Percentiles rank a stretch among this genome's conserved stretches.
phyloP scores from a whole-genome alignment of 2,113 vertebrate genomes.

The Copsychus sechellarum region DNA sequence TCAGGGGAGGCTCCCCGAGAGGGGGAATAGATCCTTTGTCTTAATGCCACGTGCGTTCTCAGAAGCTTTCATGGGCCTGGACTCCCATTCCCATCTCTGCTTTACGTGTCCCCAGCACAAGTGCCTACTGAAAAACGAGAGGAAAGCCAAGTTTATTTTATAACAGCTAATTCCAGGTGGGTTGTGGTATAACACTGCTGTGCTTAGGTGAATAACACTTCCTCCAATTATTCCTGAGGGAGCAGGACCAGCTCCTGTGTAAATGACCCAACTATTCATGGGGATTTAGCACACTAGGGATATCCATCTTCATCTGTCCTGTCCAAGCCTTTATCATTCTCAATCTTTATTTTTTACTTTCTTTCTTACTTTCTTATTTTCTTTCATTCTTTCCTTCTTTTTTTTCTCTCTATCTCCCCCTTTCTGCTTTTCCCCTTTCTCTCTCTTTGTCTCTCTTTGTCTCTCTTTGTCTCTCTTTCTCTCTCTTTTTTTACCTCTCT shows the following conservation, averaged over 20 bases:
- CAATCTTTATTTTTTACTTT: neutral
- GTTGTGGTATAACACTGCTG: neutral
- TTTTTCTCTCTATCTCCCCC: no score
- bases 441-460: no score
- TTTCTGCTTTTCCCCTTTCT: no score
- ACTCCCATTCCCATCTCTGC: no score
- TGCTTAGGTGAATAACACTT: neutral
- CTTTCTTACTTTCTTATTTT: neutral
- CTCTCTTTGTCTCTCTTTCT: neutral
- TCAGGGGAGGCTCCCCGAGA: no score
- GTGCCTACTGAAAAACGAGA: neutral
- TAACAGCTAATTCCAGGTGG: neutral
- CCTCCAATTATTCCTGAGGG: neutral
- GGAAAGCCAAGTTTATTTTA: neutral
- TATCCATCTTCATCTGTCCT: neutral
- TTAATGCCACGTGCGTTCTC: no score
- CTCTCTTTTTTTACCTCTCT: no score
- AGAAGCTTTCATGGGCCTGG: no score
- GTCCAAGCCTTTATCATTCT: neutral
- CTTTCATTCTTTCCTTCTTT: neutral
- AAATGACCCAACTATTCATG: neutral
- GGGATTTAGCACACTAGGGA: neutral
- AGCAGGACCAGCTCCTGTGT: neutral
- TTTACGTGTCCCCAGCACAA: no score
- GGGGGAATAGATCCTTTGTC: no score